phyloP scores from a whole-genome alignment of 2,113 vertebrate genomes.

The Prunella fulvescens region DNA sequence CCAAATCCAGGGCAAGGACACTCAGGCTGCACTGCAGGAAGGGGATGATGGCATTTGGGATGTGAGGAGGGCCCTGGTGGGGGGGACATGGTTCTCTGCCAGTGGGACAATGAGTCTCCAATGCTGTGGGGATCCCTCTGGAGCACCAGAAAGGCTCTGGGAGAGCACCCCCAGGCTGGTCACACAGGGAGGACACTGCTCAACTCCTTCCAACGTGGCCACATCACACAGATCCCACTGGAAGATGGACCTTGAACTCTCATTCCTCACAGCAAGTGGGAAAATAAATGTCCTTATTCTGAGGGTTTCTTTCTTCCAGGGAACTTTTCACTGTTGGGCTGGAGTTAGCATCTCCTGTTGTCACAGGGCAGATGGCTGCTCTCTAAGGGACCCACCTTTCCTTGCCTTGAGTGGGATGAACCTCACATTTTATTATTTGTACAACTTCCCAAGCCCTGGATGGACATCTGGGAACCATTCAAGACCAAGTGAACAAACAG shows the following conservation, averaged over 20 bases:
- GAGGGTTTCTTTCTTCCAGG: background rate
- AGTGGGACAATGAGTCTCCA: background rate
- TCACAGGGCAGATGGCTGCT: background rate
- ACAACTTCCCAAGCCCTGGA: background rate
- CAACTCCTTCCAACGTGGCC: background rate
- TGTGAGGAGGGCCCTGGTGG: rapidly evolving
- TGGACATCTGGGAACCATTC: background rate
- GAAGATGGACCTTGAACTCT: background rate
- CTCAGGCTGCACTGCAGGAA: background rate
- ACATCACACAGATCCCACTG: background rate
- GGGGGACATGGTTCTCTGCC: background rate
- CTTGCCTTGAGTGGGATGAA: background rate
- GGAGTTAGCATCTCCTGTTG: background rate
- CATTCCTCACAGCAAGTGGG: background rate
- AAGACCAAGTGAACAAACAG: background rate
- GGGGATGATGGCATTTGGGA: too few species aligned
- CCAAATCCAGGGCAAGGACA: background rate
- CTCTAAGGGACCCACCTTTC: background rate
- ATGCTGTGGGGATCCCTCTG: background rate
- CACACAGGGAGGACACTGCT: background rate
- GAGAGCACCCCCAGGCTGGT: background rate
- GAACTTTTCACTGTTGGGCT: background rate
- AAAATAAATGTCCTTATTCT: background rate
- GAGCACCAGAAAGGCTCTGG: background rate
- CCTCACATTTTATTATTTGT: background rate